These are phyloP conservation scores for Mobula hypostoma DNA, from an alignment of 2,113 vertebrate species.

Conservation along the genomic window DNA sequence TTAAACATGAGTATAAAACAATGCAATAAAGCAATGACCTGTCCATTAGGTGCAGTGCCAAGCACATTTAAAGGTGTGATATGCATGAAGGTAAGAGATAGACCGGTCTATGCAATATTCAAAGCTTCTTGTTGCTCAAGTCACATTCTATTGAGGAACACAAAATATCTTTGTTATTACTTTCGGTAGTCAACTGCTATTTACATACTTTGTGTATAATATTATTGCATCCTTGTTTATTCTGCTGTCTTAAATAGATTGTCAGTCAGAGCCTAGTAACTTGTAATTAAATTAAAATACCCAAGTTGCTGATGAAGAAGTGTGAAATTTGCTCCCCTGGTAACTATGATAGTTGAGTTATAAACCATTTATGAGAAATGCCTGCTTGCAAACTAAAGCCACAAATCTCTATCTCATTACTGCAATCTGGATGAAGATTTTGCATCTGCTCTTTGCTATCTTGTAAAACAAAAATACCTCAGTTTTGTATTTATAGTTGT, in stretches of 20 bases:
- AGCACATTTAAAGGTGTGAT: background rate
- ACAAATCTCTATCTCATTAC: slow-evolving; percentile 19
- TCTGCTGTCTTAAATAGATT: background rate
- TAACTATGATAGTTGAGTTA: slow-evolving; percentile 10
- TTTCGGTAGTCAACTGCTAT: background rate
- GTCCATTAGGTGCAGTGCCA: background rate
- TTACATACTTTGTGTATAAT: background rate
- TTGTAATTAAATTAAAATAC: slow-evolving; percentile 26
- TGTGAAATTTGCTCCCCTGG: background rate
- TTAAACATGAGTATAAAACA: background rate
- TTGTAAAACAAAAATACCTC: background rate
- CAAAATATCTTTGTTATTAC: background rate
- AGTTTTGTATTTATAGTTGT: slow-evolving; percentile 7
- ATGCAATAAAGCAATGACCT: background rate
- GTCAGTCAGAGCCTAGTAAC: background rate
- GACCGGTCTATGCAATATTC: background rate
- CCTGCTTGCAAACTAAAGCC: slow-evolving; percentile 7
- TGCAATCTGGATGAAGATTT: slow-evolving; percentile 23
- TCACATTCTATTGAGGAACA: background rate
- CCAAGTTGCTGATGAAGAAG: slow-evolving; percentile 8
- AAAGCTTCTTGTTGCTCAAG: background rate
- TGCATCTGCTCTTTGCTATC: slow-evolving; percentile 3
- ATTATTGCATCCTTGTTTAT: background rate
- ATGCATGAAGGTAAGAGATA: background rate
- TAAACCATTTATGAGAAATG: slow-evolving; percentile 22